These are phyloP conservation scores for Aporophyla lueneburgensis DNA, from an alignment of 2,888 invertebrate species.

Conservation along the genomic window DNA sequence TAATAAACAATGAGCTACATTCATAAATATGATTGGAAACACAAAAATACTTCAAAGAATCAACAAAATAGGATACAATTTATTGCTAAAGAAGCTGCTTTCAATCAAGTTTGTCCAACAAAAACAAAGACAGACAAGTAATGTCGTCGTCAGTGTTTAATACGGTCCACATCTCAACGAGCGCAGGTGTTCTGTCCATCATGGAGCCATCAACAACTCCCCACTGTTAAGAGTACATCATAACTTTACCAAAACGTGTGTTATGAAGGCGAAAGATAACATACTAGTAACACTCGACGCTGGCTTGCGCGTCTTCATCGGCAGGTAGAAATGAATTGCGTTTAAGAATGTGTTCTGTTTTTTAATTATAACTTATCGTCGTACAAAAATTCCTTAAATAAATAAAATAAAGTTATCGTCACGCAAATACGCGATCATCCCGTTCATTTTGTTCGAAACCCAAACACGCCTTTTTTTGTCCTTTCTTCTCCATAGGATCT, in stretches of 20 bases:
- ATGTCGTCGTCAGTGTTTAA: slow-evolving; percentile 66
- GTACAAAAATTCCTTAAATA: no score
- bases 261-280: slow-evolving; percentile 28
- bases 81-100: neutral
- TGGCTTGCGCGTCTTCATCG: neutral
- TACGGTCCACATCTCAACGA: slow-evolving; percentile 73
- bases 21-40: no score
- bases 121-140: slow-evolving; percentile 62
- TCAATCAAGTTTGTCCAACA: slow-evolving; percentile 26
- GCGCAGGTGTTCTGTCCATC: slow-evolving; percentile 73
- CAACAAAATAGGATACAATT: neutral
- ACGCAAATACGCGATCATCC: no score
- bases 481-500: no score
- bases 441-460: neutral
- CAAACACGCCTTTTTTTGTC: no score
- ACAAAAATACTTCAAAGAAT: no score
- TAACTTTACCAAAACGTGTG: slow-evolving; percentile 67
- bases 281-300: slow-evolving; percentile 27
- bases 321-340: no score
- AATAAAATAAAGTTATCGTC: neutral
- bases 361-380: no score
- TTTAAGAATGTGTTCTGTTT: no score
- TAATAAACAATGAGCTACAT: no score
- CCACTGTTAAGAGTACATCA: slow-evolving; percentile 68
- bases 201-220: slow-evolving; percentile 71